phyloP scores from a whole-genome alignment of 1,140 invertebrate species.

The Euschistus heros region DNA sequence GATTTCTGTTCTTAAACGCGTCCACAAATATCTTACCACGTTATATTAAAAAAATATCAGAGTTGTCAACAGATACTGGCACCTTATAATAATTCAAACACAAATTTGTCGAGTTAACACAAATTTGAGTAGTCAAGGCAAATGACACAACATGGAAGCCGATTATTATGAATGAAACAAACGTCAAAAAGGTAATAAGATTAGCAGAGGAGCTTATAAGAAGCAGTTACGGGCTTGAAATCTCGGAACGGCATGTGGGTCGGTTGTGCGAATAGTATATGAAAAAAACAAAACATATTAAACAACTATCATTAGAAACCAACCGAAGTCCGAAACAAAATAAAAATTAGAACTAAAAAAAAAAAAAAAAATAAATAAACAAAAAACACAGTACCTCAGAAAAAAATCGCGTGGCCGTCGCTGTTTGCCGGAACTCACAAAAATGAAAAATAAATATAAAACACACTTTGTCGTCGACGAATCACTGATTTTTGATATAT shows the following conservation, averaged over 20 bases:
- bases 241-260: not conserved
- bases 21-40: too few species aligned
- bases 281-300: not conserved
- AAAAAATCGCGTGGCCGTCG: constrained; percentile 5
- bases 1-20: too few species aligned
- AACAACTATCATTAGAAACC: not conserved
- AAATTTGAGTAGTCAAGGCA: too few species aligned
- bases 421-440: constrained; percentile 8
- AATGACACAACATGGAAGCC: too few species aligned
- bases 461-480: not conserved
- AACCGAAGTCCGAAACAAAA: not conserved
- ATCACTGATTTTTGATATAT: constrained; percentile 2
- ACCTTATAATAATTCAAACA: too few species aligned
- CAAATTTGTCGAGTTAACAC: too few species aligned
- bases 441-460: not conserved
- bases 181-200: too few species aligned
- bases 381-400: constrained; percentile 11
- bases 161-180: too few species aligned
- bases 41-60: too few species aligned
- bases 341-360: not conserved
- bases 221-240: too few species aligned
- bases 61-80: too few species aligned
- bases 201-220: too few species aligned
- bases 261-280: not conserved
- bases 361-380: constrained; percentile 9